phyloP scores from a whole-genome alignment of 2,797 vertebrate genomes.

The Chaetophractus vellerosus region DNA sequence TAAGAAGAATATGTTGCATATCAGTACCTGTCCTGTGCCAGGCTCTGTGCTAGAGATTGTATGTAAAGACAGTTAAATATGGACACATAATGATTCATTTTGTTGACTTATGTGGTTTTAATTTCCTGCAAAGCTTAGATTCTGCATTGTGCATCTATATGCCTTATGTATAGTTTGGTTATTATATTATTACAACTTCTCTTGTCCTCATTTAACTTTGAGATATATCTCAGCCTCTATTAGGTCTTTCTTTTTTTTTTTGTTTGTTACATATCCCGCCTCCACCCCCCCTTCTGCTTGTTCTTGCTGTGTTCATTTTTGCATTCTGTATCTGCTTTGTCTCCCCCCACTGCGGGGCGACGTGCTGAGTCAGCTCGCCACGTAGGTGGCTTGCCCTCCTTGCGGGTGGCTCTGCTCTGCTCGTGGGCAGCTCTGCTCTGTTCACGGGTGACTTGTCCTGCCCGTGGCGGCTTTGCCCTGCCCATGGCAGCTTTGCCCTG shows the following conservation, averaged over 20 bases:
- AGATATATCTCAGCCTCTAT: neutral
- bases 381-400: no score
- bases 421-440: no score
- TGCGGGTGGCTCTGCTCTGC: no score
- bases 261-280: no score
- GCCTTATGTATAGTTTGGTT: neutral
- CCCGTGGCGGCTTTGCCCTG: no score
- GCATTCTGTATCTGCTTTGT: no score
- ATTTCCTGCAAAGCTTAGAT: neutral
- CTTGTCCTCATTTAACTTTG: constrained; percentile 6
- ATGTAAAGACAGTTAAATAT: neutral
- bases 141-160: neutral
- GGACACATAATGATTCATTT: neutral
- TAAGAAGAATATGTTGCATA: neutral
- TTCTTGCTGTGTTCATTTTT: no score
- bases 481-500: no score
- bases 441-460: no score
- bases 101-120: neutral
- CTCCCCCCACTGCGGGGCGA: no score
- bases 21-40: neutral
- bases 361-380: no score
- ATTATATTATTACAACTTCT: constrained; percentile 16
- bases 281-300: no score
- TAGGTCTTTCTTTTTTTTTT: neutral
- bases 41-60: neutral